phyloP scores from a whole-genome alignment of 2,888 invertebrate genomes.

The Synanthedon myopaeformis region DNA sequence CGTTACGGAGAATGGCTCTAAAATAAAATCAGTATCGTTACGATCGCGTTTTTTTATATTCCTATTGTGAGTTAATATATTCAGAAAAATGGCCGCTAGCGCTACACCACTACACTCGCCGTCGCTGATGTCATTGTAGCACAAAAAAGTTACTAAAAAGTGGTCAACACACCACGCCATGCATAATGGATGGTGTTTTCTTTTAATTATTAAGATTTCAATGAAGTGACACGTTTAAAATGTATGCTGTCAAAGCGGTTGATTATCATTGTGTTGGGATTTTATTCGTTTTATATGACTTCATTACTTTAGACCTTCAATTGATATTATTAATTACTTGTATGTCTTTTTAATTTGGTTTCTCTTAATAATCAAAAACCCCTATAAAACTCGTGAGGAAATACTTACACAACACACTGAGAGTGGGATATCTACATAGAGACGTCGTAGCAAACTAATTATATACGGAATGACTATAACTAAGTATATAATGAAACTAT shows the following conservation, averaged over 20 bases:
- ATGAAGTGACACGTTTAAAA: neutral
- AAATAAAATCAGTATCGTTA: neutral
- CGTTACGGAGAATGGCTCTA: neutral
- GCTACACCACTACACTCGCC: neutral
- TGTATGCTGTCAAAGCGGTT: neutral
- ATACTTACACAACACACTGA: too few species aligned
- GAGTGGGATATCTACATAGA: too few species aligned
- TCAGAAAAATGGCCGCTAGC: neutral
- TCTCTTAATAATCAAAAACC: too few species aligned
- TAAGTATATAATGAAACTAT: too few species aligned
- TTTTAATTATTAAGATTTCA: neutral
- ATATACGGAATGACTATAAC: too few species aligned
- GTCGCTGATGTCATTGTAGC: slow-evolving; percentile 1
- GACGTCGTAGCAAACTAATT: too few species aligned
- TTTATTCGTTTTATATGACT: too few species aligned
- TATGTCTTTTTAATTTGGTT: too few species aligned
- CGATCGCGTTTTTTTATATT: slow-evolving; percentile 1
- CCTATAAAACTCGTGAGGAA: too few species aligned
- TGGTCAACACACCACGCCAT: neutral
- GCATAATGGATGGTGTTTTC: neutral
- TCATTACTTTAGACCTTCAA: too few species aligned
- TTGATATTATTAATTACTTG: too few species aligned
- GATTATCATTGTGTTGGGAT: neutral
- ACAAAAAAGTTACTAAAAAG: neutral
- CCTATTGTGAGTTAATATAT: slow-evolving; percentile 1